Evolutionary conservation across 2,113 vertebrate genomes (phyloP).

Genomic region (Apodemus sylvaticus): DNA sequence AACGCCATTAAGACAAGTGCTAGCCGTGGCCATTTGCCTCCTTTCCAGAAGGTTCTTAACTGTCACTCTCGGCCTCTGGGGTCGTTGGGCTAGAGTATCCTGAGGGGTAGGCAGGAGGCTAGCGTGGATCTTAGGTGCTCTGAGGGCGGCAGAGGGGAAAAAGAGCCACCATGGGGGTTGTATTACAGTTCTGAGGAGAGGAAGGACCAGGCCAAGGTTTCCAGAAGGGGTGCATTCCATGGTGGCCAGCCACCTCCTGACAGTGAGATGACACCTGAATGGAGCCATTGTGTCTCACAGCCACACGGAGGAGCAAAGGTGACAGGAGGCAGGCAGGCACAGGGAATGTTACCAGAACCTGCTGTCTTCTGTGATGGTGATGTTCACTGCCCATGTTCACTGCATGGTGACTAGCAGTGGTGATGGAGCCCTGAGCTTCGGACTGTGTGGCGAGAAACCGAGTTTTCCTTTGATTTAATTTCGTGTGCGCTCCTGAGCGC

Average conservation of each 20-base stretch:
- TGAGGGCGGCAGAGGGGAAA: neutral
- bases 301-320: rapidly evolving
- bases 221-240: neutral
- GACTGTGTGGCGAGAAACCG: neutral
- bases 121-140: neutral
- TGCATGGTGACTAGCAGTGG: neutral
- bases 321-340: neutral
- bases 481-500: neutral
- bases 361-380: neutral
- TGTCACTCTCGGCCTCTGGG: neutral
- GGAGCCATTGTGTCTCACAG: neutral
- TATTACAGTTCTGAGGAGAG: neutral
- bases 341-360: neutral
- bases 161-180: neutral
- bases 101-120: neutral
- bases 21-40: rapidly evolving
- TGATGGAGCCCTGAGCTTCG: too few species aligned
- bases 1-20: neutral
- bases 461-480: constrained; percentile 28
- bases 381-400: neutral
- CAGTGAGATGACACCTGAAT: constrained; percentile 26
- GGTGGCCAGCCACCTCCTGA: neutral
- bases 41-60: neutral
- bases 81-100: neutral
- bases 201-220: neutral